Evolutionary conservation across 2,888 invertebrate genomes (phyloP).

Genomic region (Drosophila meridiana): DNA sequence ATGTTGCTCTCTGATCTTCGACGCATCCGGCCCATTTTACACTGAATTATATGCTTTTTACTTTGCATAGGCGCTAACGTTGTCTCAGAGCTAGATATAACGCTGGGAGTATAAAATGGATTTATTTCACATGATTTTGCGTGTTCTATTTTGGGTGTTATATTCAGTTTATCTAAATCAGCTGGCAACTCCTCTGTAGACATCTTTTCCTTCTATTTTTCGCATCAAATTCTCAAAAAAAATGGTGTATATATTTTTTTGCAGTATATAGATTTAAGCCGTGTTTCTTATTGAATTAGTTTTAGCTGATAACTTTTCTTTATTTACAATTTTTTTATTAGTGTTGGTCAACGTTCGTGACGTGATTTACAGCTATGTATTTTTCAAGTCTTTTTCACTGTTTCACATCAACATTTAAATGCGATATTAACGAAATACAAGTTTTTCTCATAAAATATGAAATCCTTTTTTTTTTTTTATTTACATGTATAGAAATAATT

Average conservation of each 20-base stretch:
- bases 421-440: background rate
- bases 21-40: conserved; percentile 67
- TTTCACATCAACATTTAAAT: background rate
- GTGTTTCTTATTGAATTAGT: conserved; percentile 1
- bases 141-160: conserved; percentile 85
- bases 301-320: conserved; percentile 22
- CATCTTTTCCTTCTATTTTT: conserved; percentile 47
- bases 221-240: background rate
- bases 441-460: too few relatives aligned
- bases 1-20: conserved; percentile 78
- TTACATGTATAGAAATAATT: too few relatives aligned
- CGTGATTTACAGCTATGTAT: background rate
- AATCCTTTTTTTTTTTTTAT: too few relatives aligned
- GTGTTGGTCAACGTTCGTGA: conserved; percentile 34
- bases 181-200: conserved; percentile 86
- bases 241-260: background rate
- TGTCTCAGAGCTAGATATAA: conserved; percentile 11
- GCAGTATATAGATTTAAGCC: too few relatives aligned
- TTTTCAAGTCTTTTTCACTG: conserved; percentile 23
- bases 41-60: conserved; percentile 44
- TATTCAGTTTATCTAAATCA: conserved; percentile 87
- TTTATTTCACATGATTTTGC: conserved; percentile 68
- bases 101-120: conserved; percentile 74
- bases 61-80: conserved; percentile 14
- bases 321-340: conserved; percentile 51